Evolutionary conservation across 2,113 vertebrate species (phyloP).

Genomic region (Cyanoderma ruficeps): DNA sequence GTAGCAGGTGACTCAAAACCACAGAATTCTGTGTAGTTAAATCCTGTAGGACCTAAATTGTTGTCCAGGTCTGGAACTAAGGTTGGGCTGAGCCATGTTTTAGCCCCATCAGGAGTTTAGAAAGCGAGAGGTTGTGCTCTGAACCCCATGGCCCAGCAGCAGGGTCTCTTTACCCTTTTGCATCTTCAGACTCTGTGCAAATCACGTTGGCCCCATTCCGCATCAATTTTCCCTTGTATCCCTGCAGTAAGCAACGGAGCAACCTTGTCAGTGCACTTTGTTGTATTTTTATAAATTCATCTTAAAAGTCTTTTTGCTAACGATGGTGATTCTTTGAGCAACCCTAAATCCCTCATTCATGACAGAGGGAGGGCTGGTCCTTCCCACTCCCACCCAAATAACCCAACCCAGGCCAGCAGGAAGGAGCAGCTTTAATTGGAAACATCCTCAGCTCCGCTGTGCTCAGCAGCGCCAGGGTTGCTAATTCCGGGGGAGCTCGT

Average conservation of each 20-base stretch:
- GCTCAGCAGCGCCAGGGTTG: not conserved
- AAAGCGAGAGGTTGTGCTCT: not conserved
- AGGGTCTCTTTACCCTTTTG: not conserved
- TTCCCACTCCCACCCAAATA: not conserved
- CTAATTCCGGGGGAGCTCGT: accelerated
- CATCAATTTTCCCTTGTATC: not conserved
- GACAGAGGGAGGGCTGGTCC: not conserved
- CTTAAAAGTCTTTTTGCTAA: not conserved
- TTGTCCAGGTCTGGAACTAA: not conserved
- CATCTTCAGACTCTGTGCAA: not conserved
- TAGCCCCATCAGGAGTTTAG: not conserved
- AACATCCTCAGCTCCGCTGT: not conserved
- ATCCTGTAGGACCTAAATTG: not conserved
- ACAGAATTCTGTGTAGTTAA: accelerated
- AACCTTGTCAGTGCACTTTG: not conserved
- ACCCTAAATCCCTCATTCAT: not conserved
- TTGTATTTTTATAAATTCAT: not conserved
- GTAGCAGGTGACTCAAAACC: no score
- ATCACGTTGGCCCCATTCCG: not conserved
- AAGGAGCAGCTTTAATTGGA: not conserved
- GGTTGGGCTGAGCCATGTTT: not conserved
- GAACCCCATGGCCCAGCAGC: not conserved
- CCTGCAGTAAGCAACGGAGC: not conserved
- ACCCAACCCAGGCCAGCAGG: not conserved
- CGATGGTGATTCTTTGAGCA: not conserved